These are phyloP conservation scores for Cuculus canorus DNA, from an alignment of 2,797 vertebrate species.

Conservation along the genomic window DNA sequence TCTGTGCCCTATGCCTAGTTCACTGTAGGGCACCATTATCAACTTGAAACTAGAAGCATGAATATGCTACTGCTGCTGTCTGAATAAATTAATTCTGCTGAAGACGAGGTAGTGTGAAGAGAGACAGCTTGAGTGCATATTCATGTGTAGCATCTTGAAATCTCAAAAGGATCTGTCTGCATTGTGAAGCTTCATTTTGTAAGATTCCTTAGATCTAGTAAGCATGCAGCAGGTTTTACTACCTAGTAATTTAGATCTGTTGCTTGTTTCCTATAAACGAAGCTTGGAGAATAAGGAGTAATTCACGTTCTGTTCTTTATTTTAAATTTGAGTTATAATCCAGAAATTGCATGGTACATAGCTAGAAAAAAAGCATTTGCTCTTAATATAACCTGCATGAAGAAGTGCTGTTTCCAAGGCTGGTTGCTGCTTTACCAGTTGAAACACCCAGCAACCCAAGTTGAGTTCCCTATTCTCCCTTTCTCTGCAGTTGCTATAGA, in stretches of 20 bases:
- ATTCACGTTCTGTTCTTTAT: not conserved
- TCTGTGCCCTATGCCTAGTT: not conserved
- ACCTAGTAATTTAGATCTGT: not conserved
- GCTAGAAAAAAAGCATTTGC: not conserved
- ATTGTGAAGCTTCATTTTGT: not conserved
- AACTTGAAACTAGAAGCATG: not conserved
- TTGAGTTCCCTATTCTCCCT: not conserved
- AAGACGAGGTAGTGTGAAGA: not conserved
- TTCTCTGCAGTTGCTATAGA: constrained; percentile 85
- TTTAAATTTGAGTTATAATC: not conserved
- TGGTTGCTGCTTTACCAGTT: not conserved
- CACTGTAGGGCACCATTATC: not conserved
- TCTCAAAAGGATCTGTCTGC: not conserved
- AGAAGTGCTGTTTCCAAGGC: not conserved
- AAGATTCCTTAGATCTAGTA: not conserved
- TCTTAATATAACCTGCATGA: not conserved
- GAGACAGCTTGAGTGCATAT: not conserved
- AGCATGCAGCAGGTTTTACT: not conserved
- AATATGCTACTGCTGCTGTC: not conserved
- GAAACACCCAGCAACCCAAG: accelerated
- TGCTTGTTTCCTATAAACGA: not conserved
- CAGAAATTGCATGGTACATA: not conserved
- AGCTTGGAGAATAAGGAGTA: not conserved
- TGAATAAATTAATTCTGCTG: not conserved
- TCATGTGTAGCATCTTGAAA: not conserved